phyloP scores from a whole-genome alignment of 2,113 vertebrate species.

The Megalops atlanticus region DNA sequence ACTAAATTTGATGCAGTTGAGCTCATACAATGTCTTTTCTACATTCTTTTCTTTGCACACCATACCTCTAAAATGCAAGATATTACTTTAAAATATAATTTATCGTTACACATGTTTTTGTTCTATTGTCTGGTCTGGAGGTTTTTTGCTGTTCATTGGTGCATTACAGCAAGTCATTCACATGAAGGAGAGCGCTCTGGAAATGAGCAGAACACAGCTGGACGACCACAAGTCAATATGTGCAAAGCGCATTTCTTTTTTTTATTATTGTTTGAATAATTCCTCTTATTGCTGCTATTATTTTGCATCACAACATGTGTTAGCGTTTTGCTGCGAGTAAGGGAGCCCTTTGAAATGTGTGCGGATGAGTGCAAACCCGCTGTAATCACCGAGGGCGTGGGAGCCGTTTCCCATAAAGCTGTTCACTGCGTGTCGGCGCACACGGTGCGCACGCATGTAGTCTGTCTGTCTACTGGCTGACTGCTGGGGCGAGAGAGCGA shows the following conservation, averaged over 20 bases:
- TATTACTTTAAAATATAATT: background rate
- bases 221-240: background rate
- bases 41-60: background rate
- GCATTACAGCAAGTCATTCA: background rate
- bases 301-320: slow-evolving; percentile 20
- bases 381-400: slow-evolving; percentile 14
- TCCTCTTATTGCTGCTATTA: slow-evolving; percentile 19
- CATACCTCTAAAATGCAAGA: background rate
- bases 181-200: background rate
- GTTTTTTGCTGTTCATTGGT: background rate
- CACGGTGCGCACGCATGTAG: background rate
- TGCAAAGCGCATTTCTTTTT: background rate
- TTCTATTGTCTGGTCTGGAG: background rate
- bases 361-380: slow-evolving; percentile 19
- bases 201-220: background rate
- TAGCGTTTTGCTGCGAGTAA: background rate
- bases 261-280: slow-evolving; percentile 11
- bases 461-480: background rate
- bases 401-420: slow-evolving; percentile 2
- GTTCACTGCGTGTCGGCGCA: background rate
- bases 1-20: background rate
- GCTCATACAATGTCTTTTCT: background rate
- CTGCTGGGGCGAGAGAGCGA: background rate
- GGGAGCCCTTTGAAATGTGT: slow-evolving; percentile 17
- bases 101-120: background rate